Conservation (phyloP, 2,113 vertebrate species). For the Odobenus rosmarus region DNA sequence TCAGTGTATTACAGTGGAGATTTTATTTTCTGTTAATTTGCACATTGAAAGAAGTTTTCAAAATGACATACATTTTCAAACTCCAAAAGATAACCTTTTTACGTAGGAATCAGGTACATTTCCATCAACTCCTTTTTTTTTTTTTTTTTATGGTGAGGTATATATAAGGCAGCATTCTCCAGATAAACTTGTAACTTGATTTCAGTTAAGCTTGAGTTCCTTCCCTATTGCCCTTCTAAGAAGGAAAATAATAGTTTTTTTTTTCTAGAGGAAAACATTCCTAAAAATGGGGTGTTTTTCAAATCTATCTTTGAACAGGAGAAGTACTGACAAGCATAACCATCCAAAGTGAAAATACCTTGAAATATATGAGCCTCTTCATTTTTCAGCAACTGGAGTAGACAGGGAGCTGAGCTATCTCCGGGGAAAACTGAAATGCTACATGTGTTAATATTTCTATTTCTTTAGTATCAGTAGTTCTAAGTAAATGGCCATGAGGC, state of each 20-base stretch:
- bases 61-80: neutral
- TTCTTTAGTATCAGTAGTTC: slow-evolving; percentile 50
- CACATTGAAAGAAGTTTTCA: neutral
- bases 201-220: slow-evolving; percentile 21
- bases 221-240: neutral
- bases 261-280: neutral
- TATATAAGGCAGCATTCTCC: slow-evolving; percentile 6
- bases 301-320: slow-evolving; percentile 46
- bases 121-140: neutral
- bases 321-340: neutral
- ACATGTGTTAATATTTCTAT: slow-evolving; percentile 37
- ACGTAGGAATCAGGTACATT: neutral
- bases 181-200: slow-evolving; percentile 42
- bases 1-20: neutral
- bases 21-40: slow-evolving; percentile 6
- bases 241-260: slow-evolving; percentile 25
- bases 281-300: neutral
- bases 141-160: neutral
- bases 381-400: slow-evolving; percentile 25
- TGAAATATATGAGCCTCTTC: slow-evolving; percentile 16
- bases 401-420: neutral
- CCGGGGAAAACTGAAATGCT: slow-evolving; percentile 41
- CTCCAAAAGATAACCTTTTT: neutral
- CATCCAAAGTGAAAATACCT: neutral
- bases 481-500: slow-evolving; percentile 29